These are phyloP conservation scores for Pammene fasciana DNA, from an alignment of 2,888 invertebrate genomes.

Conservation along the genomic window DNA sequence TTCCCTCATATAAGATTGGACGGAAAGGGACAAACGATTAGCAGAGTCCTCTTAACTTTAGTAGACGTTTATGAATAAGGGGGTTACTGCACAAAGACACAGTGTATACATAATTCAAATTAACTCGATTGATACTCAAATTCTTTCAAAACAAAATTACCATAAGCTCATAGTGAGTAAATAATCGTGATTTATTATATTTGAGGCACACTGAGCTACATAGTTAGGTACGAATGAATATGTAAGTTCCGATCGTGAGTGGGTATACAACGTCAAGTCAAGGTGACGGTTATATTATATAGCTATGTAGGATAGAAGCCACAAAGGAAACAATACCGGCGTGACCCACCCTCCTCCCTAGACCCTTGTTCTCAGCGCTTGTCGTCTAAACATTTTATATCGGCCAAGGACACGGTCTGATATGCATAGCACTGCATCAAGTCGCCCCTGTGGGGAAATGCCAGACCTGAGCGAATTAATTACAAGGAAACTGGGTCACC, in stretches of 20 bases:
- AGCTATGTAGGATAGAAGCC: constrained; percentile 35
- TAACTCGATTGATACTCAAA: too few species aligned
- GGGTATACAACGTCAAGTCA: background rate
- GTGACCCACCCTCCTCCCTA: constrained; percentile 61
- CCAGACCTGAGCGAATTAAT: constrained; percentile 46
- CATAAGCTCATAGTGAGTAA: too few species aligned
- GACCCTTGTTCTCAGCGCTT: constrained; percentile 52
- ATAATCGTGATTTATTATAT: too few species aligned
- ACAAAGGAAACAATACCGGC: constrained; percentile 68
- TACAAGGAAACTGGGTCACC: constrained; percentile 52
- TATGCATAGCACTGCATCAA: constrained; percentile 56
- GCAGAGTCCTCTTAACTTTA: too few species aligned
- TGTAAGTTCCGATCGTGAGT: background rate
- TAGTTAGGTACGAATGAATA: too few species aligned
- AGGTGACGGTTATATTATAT: constrained; percentile 9
- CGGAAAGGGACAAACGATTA: too few species aligned
- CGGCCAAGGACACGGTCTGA: constrained; percentile 70
- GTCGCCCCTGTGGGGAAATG: constrained; percentile 48
- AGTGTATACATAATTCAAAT: too few species aligned
- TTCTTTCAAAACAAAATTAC: too few species aligned
- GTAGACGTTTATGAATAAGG: too few species aligned
- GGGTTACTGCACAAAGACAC: too few species aligned
- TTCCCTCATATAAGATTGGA: too few species aligned
- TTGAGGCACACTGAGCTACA: too few species aligned
- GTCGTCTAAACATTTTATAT: constrained; percentile 73